Percentiles rank a stretch among this genome's conserved stretches.
Evolutionary conservation across 2,888 invertebrate genomes (phyloP).

Genomic region (Drosophila subquinaria): DNA sequence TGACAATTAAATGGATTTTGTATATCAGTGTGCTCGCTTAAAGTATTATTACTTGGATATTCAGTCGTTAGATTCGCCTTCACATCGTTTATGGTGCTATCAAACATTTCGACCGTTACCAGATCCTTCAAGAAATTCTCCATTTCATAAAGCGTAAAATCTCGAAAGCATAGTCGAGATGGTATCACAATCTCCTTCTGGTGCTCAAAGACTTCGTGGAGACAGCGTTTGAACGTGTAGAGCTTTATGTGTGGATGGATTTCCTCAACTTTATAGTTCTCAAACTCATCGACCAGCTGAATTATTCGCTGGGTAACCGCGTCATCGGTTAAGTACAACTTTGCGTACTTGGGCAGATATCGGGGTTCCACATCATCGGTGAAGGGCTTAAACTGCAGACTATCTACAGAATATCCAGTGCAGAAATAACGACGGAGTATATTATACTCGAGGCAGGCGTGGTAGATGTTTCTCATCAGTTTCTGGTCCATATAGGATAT

Average conservation of each 20-base stretch:
- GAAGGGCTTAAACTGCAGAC: slow-evolving; percentile 6
- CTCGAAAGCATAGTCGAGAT: slow-evolving; percentile 79
- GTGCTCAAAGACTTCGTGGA: slow-evolving; percentile 67
- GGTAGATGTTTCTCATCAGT: slow-evolving; percentile 57
- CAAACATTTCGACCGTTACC: slow-evolving; percentile 54
- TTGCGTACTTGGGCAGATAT: slow-evolving; percentile 65
- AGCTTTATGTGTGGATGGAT: slow-evolving; percentile 61
- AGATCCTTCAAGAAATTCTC: slow-evolving; percentile 66
- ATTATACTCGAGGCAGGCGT: slow-evolving; percentile 76
- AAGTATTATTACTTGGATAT: not conserved
- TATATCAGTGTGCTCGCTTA: not conserved
- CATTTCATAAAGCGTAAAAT: slow-evolving; percentile 77
- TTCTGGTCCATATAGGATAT: slow-evolving; percentile 57
- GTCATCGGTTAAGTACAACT: slow-evolving; percentile 69
- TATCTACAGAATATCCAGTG: slow-evolving; percentile 35
- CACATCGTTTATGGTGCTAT: slow-evolving; percentile 12
- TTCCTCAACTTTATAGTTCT: slow-evolving; percentile 54
- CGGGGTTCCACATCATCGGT: slow-evolving; percentile 34
- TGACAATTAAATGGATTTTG: slow-evolving; percentile 9
- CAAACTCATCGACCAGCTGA: slow-evolving; percentile 58
- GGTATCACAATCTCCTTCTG: slow-evolving; percentile 66
- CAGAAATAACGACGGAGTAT: slow-evolving; percentile 55
- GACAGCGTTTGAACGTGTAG: slow-evolving; percentile 61
- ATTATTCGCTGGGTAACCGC: slow-evolving; percentile 65
- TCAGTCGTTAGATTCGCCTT: not conserved